A percentile compares a stretch with the other conserved stretches of the same genome.
Evolutionary conservation across 2,113 vertebrate genomes (phyloP).

Genomic region (human): DNA sequence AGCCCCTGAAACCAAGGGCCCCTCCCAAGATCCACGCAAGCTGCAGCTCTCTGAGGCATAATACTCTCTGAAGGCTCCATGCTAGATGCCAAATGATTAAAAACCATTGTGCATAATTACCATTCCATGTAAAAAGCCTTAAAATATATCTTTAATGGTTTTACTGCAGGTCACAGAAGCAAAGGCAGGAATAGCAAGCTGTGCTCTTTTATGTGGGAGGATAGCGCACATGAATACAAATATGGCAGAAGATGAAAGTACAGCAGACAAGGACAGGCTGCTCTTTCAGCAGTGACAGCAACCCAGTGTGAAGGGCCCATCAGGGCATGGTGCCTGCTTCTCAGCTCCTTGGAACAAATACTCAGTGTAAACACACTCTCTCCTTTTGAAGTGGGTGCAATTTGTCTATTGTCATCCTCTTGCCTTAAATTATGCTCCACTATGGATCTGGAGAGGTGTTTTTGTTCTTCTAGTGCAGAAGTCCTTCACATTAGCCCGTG

Average conservation of each 20-base stretch:
- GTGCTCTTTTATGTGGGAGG: slow-evolving; percentile 34
- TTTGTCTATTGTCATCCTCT: neutral
- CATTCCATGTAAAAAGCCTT: slow-evolving; percentile 30
- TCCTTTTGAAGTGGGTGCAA: slow-evolving; percentile 39
- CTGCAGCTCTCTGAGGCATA: neutral
- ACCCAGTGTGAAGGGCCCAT: neutral
- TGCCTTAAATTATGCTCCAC: neutral
- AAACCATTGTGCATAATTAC: slow-evolving; percentile 4
- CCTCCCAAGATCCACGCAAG: neutral
- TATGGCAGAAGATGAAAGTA: slow-evolving; percentile 23
- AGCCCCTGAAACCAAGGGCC: neutral
- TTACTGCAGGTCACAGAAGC: slow-evolving; percentile 58
- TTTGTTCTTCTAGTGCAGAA: neutral
- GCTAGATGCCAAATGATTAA: slow-evolving; percentile 3
- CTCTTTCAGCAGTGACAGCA: neutral
- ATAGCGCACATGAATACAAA: slow-evolving; percentile 42
- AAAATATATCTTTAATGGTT: neutral
- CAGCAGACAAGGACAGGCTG: neutral
- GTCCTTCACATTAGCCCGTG: neutral
- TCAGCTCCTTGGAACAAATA: neutral
- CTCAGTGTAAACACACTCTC: neutral
- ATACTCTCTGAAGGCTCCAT: neutral
- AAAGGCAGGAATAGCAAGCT: slow-evolving; percentile 29
- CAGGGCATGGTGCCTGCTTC: neutral
- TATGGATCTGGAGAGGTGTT: neutral